These are phyloP conservation scores for Heliocidaris erythrogramma DNA, from an alignment of 35 echinoderm and acorn worm species.

Conservation along the genomic window DNA sequence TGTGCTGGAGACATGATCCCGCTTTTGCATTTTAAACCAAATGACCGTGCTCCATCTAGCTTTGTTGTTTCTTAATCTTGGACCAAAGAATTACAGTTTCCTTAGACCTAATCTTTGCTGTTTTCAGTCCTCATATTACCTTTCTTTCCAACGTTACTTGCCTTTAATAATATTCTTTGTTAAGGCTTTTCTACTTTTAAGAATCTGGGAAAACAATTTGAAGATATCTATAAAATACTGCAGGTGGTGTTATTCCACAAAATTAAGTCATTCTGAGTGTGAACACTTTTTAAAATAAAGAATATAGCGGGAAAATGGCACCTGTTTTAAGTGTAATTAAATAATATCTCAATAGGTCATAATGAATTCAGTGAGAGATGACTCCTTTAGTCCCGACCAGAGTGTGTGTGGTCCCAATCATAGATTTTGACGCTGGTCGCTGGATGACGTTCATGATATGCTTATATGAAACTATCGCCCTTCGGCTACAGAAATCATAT, in stretches of 20 bases:
- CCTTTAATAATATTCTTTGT: not conserved
- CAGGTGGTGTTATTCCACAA: too few species aligned
- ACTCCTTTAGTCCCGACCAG: not conserved
- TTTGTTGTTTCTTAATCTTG: not conserved
- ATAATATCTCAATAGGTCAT: not conserved
- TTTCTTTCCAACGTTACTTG: not conserved
- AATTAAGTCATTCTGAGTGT: not conserved
- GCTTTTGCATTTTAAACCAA: not conserved
- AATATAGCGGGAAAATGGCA: not conserved
- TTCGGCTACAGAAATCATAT: not conserved
- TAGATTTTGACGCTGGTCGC: not conserved
- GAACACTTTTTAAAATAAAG: not conserved
- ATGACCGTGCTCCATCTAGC: not conserved
- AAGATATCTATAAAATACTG: too few species aligned
- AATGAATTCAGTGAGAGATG: not conserved
- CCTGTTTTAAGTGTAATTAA: not conserved
- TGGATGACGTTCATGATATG: not conserved
- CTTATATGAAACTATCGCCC: not conserved
- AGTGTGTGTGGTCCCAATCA: not conserved
- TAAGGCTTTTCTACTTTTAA: too few species aligned
- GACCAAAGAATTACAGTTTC: not conserved
- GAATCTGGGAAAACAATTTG: too few species aligned
- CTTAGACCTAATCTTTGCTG: not conserved
- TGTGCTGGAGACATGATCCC: not conserved
- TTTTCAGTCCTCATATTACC: not conserved